Evolutionary conservation across 2,113 vertebrate genomes (phyloP), one percentile per base, ranked within the genome.

Genomic region (Pedionomus torquatus): DNA sequence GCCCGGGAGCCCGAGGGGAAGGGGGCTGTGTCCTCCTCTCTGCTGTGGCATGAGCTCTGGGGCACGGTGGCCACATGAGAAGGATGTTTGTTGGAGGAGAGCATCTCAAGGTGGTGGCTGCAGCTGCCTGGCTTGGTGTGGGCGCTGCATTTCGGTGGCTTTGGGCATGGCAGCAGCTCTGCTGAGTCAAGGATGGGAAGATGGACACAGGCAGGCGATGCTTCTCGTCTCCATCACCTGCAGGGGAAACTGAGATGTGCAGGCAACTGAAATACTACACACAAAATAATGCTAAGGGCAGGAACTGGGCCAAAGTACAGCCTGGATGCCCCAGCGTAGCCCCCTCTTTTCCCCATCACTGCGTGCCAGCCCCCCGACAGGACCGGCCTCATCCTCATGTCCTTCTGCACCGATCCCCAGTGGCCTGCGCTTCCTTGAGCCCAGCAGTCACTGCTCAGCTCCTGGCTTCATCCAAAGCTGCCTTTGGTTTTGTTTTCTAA

Each of bases 41-140:
- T 31, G 66, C 75, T 66, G 17, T 66, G 35, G 35, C 26, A 2
- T 0, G 3, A 55, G 68, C 79, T 61, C 46, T 51, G 80, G 77
- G 54, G 21, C 46, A 5, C 0, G 1, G 16, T 30, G 70, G 7
- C 2, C 0, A 13, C 23, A 55, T 13, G 2, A 5, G 39, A 21
- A 46, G 46, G n/a, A 11, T 20, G 26, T 79, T 58, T 48, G 83
- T 49, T 48, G 77, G 54, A 33, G 54, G 10, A 68, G 43, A 7
- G 8, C 31, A 6, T 41, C 54, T 65, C 4, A 1, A 25, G 2
- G 1, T 11, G 52, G 54, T 75, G 80, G 51, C 55, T 41, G 3
- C 13, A 37, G 83, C 55, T 71, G 41, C 54, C 43, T 46, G 39
- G 11, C 24, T 49, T 17, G 21, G 17, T 57, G 55, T 5, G 5